Conservation (phyloP, 2,888 invertebrate species). For the Macrophya annulata region DNA sequence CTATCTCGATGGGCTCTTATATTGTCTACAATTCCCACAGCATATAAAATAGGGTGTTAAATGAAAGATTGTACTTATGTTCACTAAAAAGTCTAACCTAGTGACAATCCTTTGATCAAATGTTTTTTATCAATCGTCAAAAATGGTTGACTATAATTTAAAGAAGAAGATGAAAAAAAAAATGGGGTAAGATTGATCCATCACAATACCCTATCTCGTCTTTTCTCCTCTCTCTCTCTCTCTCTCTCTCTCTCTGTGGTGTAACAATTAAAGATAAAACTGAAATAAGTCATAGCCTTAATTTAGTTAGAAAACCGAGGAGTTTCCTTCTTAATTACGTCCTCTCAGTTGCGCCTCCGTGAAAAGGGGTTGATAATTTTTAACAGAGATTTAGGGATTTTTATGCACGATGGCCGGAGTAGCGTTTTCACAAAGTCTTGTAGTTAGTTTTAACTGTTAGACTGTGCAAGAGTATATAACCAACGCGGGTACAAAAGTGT, state of each 20-base stretch:
- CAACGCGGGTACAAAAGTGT: background rate
- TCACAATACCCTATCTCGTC: background rate
- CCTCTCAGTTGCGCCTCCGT: background rate
- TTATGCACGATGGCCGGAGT: background rate
- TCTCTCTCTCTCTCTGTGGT: background rate
- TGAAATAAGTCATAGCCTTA: constrained; percentile 79
- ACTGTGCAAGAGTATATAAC: background rate
- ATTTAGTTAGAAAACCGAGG: constrained; percentile 69
- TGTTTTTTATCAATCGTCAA: background rate
- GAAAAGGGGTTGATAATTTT: constrained; percentile 41
- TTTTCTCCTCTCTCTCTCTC: background rate
- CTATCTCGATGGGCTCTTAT: constrained; percentile 27
- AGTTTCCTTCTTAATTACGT: constrained; percentile 52
- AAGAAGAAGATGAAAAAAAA: background rate
- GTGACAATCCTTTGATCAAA: background rate
- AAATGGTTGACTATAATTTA: background rate
- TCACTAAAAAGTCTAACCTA: background rate
- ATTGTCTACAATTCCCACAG: constrained; percentile 10
- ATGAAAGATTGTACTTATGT: constrained; percentile 4
- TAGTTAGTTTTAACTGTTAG: background rate
- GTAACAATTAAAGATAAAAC: constrained; percentile 78
- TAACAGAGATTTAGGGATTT: constrained; percentile 46
- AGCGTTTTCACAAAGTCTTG: constrained; percentile 8
- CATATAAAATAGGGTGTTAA: constrained; percentile 5
- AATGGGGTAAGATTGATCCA: background rate